Conservation (phyloP, 2,888 invertebrate genomes). For the Tortricodes alternella region DNA sequence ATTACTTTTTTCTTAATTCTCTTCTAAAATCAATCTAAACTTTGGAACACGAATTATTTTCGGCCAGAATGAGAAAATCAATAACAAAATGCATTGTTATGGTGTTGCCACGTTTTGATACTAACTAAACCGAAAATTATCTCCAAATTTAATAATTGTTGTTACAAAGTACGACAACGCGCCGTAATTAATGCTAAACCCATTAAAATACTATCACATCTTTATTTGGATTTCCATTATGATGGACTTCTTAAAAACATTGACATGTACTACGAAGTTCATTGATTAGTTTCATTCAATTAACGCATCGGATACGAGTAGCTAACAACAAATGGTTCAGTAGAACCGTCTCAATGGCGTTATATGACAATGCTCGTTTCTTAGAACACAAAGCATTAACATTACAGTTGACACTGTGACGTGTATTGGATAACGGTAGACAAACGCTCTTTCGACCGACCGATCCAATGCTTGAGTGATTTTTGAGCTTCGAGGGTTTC, state of each 20-base stretch:
- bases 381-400: not conserved
- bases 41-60: not conserved
- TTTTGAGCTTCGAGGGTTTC: no score
- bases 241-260: no score
- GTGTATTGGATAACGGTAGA: not conserved
- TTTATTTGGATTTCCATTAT: no score
- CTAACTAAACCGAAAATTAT: no score
- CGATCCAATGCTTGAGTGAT: no score
- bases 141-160: no score
- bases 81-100: not conserved
- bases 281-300: not conserved
- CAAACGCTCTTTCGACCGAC: no score
- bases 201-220: not conserved
- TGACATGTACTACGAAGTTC: no score
- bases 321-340: not conserved
- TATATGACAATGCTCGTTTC: not conserved
- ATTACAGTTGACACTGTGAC: not conserved
- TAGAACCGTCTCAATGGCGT: not conserved
- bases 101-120: not conserved
- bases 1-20: conserved; percentile 39
- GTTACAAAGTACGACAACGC: no score
- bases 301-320: not conserved
- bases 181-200: no score
- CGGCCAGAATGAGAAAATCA: conserved; percentile 1
- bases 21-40: conserved; percentile 15